Conservation (phyloP, 2,797 vertebrate genomes). For the Parotocinclus haroldoi region DNA sequence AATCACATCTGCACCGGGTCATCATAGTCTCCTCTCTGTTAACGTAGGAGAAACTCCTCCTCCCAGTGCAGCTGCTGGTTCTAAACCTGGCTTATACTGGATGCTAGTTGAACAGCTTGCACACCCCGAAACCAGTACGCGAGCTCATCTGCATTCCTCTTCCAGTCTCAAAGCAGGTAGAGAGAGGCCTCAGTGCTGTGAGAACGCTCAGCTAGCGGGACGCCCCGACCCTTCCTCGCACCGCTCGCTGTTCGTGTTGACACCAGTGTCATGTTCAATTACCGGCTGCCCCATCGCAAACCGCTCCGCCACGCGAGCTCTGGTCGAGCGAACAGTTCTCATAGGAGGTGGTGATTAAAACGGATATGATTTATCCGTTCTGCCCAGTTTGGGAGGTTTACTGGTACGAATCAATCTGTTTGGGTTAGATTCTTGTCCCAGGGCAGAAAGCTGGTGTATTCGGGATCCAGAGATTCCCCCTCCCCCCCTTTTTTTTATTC, state of each 20-base stretch:
- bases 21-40: too few relatives aligned
- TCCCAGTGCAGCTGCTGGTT: too few relatives aligned
- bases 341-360: neutral
- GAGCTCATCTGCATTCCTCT: constrained; percentile 43
- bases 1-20: too few relatives aligned
- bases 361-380: neutral
- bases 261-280: constrained; percentile 62
- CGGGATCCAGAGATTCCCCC: too few relatives aligned
- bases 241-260: constrained; percentile 56
- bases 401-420: too few relatives aligned
- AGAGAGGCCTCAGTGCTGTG: constrained; percentile 55
- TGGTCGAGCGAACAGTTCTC: too few relatives aligned
- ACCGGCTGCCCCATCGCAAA: constrained; percentile 40
- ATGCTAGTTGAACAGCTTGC: too few relatives aligned
- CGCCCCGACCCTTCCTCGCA: constrained; percentile 54
- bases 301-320: constrained; percentile 50
- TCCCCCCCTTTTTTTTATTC: too few relatives aligned
- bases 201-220: constrained; percentile 64
- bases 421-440: too few relatives aligned
- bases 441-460: too few relatives aligned
- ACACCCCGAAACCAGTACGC: neutral
- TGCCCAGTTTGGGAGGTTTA: neutral
- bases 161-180: constrained; percentile 35
- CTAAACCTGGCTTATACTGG: too few relatives aligned
- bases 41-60: too few relatives aligned